Conservation (phyloP, 1,140 invertebrate species). For the Drosophila virilis region DNA sequence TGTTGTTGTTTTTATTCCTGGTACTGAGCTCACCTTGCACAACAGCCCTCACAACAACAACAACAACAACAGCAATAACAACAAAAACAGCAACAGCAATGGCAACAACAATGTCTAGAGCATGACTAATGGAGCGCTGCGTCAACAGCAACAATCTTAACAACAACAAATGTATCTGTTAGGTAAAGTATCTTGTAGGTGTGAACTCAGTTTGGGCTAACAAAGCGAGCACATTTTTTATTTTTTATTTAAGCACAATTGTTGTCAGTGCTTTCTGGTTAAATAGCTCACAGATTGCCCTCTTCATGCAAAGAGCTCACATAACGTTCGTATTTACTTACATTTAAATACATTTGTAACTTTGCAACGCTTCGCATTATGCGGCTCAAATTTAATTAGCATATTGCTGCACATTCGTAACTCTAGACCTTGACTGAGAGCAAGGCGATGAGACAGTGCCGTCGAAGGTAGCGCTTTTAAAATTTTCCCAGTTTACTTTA, state of each 20-base stretch:
- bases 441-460: constrained; percentile 6
- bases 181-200: constrained; percentile 60
- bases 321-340: constrained; percentile 10
- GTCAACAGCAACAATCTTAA: constrained; percentile 33
- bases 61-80: constrained; percentile 3
- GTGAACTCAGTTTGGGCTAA: constrained; percentile 46
- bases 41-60: not conserved
- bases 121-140: constrained; percentile 59
- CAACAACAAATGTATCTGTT: constrained; percentile 41
- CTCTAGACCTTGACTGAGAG: constrained; percentile 16
- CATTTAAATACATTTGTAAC: constrained; percentile 7
- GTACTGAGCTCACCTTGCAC: constrained; percentile 14
- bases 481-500: constrained; percentile 1
- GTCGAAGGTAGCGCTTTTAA: not conserved
- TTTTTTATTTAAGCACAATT: constrained; percentile 24
- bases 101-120: constrained; percentile 1
- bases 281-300: constrained; percentile 8
- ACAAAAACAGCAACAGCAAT: not conserved
- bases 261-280: constrained; percentile 32
- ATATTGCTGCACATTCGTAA: constrained; percentile 53
- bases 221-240: constrained; percentile 23
- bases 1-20: constrained; percentile 9
- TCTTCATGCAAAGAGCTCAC: not conserved
- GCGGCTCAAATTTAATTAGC: constrained; percentile 66
- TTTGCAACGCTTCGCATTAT: constrained; percentile 7